Evolutionary conservation across 2,797 vertebrate species (phyloP), one percentile per base, ranked within the genome.

Genomic region (Neopelma chrysocephalum): DNA sequence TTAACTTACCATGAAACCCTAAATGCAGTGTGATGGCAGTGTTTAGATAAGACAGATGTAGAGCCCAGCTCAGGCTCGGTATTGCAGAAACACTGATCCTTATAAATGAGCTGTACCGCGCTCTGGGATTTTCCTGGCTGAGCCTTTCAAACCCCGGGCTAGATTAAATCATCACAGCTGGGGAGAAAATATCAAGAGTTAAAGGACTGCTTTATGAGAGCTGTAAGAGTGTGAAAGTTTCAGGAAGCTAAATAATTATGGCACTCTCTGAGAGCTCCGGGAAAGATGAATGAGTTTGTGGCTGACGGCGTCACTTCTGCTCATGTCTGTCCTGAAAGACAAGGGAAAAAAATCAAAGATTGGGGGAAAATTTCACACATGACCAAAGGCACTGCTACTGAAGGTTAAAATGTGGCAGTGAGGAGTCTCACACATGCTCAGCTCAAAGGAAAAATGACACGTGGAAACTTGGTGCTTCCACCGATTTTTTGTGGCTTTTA

Each of bases 1-100:
- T 97, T 97, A 72, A 69, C 77, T 97, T 96, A 89, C 92, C 71
- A 3, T 87, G 96, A 96, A 95, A 97, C 58, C 60, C 93, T 77
- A 96, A 96, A 97, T 97, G 93, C 90, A 79, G 92, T 40, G 88
- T 95, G 96, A 96, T 96, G 96, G 95, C 87, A 75, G 82, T 97
- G 96, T 97, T 97, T 97, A 96, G 96, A 96, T 96, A 97, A 97
- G 95, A 78, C 96, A 96, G 96, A 96, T 71, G 91, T 60, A 91
- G 87, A 89, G 83, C 73, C 76, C 73, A 57, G 86, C 6, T 6
- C 78, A 56, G 79, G 76, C 82, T 77, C 60, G 82, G 88, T 31
- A 85, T 68, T 91, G 89, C 94, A 93, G 94, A 83, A 96, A 95
- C 0, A 15, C 77, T 71, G 89, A 96, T 90, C 87, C 90, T 94